Evolutionary conservation across 2,797 vertebrate genomes (phyloP).

Genomic region (Halcyon badia): DNA sequence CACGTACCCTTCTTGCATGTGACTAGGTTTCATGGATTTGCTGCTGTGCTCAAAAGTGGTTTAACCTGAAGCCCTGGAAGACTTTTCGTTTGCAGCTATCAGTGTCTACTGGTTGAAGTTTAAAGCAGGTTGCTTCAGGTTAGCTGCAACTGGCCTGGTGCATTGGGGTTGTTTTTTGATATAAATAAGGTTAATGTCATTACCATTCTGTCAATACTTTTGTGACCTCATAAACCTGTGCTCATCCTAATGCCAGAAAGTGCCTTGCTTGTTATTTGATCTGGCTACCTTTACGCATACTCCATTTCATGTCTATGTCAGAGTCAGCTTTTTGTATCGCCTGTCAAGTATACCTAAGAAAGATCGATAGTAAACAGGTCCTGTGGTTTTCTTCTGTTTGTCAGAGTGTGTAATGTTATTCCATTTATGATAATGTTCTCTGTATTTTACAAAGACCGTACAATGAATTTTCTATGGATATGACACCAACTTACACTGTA

Average conservation of each 20-base stretch:
- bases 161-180: not conserved
- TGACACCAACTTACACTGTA: not conserved
- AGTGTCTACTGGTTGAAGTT: not conserved
- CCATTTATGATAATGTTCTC: not conserved
- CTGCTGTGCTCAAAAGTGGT: not conserved
- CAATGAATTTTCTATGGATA: not conserved
- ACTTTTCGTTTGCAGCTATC: not conserved
- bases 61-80: not conserved
- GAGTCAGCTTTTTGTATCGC: not conserved
- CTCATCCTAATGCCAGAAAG: not conserved
- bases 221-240: not conserved
- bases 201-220: not conserved
- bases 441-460: not conserved
- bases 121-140: conserved; percentile 31
- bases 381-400: not conserved
- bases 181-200: conserved; percentile 19
- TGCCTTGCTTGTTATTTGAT: not conserved
- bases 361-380: not conserved
- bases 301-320: not conserved
- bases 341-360: not conserved
- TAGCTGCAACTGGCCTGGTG: not conserved
- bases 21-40: not conserved
- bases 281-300: not conserved
- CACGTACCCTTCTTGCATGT: fast-evolving
- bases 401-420: not conserved